Conservation (phyloP, 53 echinoderm and acorn worm genomes). For the Henricia sp. region DNA sequence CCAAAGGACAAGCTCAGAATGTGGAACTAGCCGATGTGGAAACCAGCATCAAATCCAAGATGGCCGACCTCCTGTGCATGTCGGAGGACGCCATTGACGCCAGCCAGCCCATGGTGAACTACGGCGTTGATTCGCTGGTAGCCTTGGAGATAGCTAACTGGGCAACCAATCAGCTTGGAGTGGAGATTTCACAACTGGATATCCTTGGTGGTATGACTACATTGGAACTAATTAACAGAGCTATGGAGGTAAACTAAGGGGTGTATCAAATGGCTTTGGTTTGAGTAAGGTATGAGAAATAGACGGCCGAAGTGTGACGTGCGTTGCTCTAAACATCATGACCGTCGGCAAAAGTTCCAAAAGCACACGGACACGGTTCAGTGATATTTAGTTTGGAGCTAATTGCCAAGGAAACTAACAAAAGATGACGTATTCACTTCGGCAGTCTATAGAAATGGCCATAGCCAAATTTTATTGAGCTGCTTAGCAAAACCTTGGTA, state of each 20-base stretch:
- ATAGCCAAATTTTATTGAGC: no score
- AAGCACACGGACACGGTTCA: no score
- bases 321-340: no score
- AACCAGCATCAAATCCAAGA: conserved; percentile 69
- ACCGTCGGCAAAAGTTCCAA: no score
- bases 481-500: no score
- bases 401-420: no score
- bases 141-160: conserved; percentile 96
- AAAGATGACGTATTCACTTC: no score
- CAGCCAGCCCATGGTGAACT: conserved; percentile 98
- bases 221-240: conserved; percentile 72
- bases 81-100: conserved; percentile 87
- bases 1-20: conserved; percentile 65
- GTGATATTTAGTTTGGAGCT: no score
- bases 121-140: conserved; percentile 96
- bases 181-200: conserved; percentile 91
- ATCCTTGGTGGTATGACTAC: conserved; percentile 97
- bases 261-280: neutral
- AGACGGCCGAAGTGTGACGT: no score
- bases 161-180: conserved; percentile 91
- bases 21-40: conserved; percentile 75
- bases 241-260: conserved; percentile 49
- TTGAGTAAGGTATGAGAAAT: no score
- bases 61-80: conserved; percentile 87
- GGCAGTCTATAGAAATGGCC: no score